Evolutionary conservation across 1,140 invertebrate species (phyloP).

Genomic region (Pogonus chalceus): DNA sequence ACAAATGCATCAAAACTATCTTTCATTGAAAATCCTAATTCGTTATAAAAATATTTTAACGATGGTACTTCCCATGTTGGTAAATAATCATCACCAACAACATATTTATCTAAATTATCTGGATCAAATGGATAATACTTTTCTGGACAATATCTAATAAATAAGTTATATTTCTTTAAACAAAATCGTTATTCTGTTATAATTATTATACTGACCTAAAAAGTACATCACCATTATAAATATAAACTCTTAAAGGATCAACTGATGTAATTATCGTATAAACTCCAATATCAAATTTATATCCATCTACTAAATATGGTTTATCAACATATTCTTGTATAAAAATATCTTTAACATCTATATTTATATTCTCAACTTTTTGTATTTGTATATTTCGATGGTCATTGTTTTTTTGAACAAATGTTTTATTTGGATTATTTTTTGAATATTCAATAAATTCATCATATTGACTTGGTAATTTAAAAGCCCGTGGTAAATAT

Average conservation of each 20-base stretch:
- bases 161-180: slow-evolving; percentile 3
- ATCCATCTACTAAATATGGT: slow-evolving; percentile 72
- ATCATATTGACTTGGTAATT: slow-evolving; percentile 67
- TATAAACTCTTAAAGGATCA: slow-evolving; percentile 80
- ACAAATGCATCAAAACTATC: slow-evolving; percentile 78
- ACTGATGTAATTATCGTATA: slow-evolving; percentile 89
- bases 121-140: slow-evolving; percentile 89
- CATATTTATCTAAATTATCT: slow-evolving; percentile 75
- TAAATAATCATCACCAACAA: slow-evolving; percentile 89
- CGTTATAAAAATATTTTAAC: slow-evolving; percentile 63
- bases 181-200: slow-evolving; percentile 6
- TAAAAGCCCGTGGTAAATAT: slow-evolving; percentile 79
- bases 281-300: slow-evolving; percentile 95
- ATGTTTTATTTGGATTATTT: slow-evolving; percentile 58
- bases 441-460: slow-evolving; percentile 60
- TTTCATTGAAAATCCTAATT: slow-evolving; percentile 75
- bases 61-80: slow-evolving; percentile 90
- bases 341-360: slow-evolving; percentile 67
- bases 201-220: slow-evolving; percentile 51
- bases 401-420: slow-evolving; percentile 88
- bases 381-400: slow-evolving; percentile 81
- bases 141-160: slow-evolving; percentile 75
- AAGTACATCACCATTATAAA: slow-evolving; percentile 79
- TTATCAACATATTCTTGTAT: slow-evolving; percentile 82
- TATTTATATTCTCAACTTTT: slow-evolving; percentile 57